Percentiles rank a stretch among this genome's conserved stretches.
phyloP scores from a whole-genome alignment of 2,888 invertebrate species.

The Drosophila infuscata region DNA sequence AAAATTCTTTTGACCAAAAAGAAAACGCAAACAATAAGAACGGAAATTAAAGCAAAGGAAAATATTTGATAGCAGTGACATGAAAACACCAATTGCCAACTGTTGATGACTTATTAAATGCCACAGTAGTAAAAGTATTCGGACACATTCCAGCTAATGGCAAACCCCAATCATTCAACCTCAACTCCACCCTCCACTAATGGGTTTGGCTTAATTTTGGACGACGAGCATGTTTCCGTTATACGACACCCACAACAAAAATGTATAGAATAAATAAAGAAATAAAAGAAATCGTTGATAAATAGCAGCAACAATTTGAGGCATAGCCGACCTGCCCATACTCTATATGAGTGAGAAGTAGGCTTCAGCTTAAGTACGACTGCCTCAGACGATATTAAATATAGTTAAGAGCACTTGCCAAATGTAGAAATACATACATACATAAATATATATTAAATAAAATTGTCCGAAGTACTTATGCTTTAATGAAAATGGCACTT shows the following conservation, averaged over 20 bases:
- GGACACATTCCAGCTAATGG: slow-evolving; percentile 35
- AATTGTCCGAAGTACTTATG: not conserved
- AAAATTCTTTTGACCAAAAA: slow-evolving; percentile 7
- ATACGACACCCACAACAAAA: slow-evolving; percentile 51
- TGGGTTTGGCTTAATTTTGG: slow-evolving; percentile 37
- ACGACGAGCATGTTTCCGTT: slow-evolving; percentile 61
- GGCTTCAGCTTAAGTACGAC: not conserved
- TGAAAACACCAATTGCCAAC: slow-evolving; percentile 70
- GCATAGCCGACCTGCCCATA: slow-evolving; percentile 16
- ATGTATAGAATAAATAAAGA: slow-evolving; percentile 28
- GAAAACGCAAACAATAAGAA: slow-evolving; percentile 24
- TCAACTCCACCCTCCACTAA: not conserved
- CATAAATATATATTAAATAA: too few relatives aligned
- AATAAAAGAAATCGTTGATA: slow-evolving; percentile 25
- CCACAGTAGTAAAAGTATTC: slow-evolving; percentile 53
- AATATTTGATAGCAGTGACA: slow-evolving; percentile 60
- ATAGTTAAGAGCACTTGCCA: not conserved
- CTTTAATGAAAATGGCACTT: not conserved
- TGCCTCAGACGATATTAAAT: slow-evolving; percentile 13
- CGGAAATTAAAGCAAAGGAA: slow-evolving; percentile 58
- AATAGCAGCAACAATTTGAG: slow-evolving; percentile 6
- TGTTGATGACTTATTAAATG: slow-evolving; percentile 60
- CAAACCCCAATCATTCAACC: slow-evolving; percentile 6
- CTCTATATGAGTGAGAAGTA: not conserved
- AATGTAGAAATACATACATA: not conserved